Percentiles rank a stretch among this genome's conserved stretches.
These are phyloP conservation scores for Percopsis transmontana DNA, from an alignment of 2,113 vertebrate species.

Conservation along the genomic window DNA sequence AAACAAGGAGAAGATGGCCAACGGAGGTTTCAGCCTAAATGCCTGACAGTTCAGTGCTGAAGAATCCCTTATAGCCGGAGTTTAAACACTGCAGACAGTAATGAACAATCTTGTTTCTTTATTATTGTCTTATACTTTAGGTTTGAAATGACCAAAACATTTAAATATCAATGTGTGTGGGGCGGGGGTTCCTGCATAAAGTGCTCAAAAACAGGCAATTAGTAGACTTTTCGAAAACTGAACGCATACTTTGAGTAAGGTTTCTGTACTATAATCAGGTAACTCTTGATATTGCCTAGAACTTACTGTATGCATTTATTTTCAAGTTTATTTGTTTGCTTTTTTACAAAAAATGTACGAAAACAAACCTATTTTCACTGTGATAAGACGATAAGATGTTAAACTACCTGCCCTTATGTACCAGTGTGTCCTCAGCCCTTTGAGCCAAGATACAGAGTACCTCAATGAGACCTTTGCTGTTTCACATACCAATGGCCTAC, in stretches of 20 bases:
- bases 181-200: too few relatives aligned
- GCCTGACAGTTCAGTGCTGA: slow-evolving; percentile 44
- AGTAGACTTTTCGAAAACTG: slow-evolving; percentile 2
- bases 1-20: slow-evolving; percentile 89
- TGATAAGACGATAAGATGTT: background rate
- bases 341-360: slow-evolving; percentile 1
- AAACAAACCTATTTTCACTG: slow-evolving; percentile 34
- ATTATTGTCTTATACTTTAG: too few relatives aligned
- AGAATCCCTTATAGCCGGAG: background rate
- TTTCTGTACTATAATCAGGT: background rate
- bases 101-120: slow-evolving; percentile 1
- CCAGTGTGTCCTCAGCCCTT: slow-evolving; percentile 14
- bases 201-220: too few relatives aligned
- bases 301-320: too few relatives aligned
- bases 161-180: too few relatives aligned
- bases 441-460: slow-evolving; percentile 58
- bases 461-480: slow-evolving; percentile 45
- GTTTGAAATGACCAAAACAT: too few relatives aligned
- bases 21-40: slow-evolving; percentile 51
- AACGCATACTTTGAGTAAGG: background rate
- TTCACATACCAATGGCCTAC: slow-evolving; percentile 16
- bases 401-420: background rate
- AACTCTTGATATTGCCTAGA: too few relatives aligned
- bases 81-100: slow-evolving; percentile 4
- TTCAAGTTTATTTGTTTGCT: background rate